Evolutionary conservation across 1,140 invertebrate genomes (phyloP).

Genomic region (Hylaeus volcanicus): DNA sequence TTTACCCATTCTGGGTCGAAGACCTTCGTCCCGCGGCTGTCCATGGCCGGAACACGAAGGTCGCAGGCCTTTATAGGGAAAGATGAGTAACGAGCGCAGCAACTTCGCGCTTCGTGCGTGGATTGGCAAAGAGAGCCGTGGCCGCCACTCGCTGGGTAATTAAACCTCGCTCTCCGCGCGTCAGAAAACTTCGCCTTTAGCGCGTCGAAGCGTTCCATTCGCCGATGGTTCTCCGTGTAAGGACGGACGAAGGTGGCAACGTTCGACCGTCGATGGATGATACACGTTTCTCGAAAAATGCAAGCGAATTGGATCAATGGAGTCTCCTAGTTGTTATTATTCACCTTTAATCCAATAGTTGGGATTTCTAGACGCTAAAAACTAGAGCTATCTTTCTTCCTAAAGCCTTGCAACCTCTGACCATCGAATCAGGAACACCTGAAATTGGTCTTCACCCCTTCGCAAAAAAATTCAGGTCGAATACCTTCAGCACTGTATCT

Average conservation of each 20-base stretch:
- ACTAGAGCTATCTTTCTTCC: no score
- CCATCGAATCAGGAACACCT: no score
- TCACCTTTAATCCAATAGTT: no score
- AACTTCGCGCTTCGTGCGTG: constrained; percentile 20
- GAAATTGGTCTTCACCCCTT: no score
- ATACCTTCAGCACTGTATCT: no score
- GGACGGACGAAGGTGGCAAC: not conserved
- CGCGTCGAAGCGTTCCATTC: not conserved
- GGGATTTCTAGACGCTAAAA: no score
- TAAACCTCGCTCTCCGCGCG: not conserved
- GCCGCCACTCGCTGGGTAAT: constrained; percentile 23
- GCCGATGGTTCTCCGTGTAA: not conserved
- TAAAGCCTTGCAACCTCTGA: no score
- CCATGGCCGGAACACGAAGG: constrained; percentile 58
- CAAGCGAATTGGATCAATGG: no score
- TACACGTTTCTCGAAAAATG: no score
- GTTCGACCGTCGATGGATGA: no score
- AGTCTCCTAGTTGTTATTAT: no score
- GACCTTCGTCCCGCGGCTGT: constrained; percentile 65
- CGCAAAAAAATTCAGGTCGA: no score
- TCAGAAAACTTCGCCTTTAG: not conserved
- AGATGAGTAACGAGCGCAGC: constrained; percentile 46
- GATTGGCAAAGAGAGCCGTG: constrained; percentile 35
- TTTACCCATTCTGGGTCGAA: constrained; percentile 49
- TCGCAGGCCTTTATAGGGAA: constrained; percentile 62